phyloP scores from a whole-genome alignment of 1,140 invertebrate genomes.

The Bradynema listronoti region DNA sequence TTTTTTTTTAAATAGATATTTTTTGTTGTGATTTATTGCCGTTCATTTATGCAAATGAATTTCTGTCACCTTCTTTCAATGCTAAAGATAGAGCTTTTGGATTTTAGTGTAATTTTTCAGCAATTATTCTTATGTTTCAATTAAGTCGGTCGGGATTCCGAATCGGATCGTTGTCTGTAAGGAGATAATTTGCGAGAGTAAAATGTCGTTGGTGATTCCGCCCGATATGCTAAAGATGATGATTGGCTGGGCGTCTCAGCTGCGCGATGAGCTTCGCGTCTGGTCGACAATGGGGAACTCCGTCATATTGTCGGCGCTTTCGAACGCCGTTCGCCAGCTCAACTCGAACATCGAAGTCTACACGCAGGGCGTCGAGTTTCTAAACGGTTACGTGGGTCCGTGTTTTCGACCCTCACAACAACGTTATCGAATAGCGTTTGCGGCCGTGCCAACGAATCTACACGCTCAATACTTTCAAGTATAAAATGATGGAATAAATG shows the following conservation, averaged over 20 bases:
- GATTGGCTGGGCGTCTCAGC: constrained; percentile 29
- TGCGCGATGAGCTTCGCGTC: neutral
- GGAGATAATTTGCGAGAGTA: constrained; percentile 46
- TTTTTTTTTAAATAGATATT: neutral
- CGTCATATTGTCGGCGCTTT: constrained; percentile 1
- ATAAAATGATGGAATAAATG: too few relatives aligned
- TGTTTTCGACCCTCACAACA: constrained; percentile 43
- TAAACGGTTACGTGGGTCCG: constrained; percentile 41
- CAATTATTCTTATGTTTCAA: constrained; percentile 13
- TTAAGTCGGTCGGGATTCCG: constrained; percentile 39
- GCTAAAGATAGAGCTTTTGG: neutral
- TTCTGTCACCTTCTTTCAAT: neutral
- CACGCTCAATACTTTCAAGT: constrained; percentile 43
- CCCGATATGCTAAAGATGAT: constrained; percentile 40
- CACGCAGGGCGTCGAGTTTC: constrained; percentile 39
- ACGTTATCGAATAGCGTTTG: constrained; percentile 43
- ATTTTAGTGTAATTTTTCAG: neutral
- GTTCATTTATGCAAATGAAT: neutral
- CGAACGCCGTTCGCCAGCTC: constrained; percentile 38
- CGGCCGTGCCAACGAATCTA: constrained; percentile 44
- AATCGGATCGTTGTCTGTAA: constrained; percentile 37
- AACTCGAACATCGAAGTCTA: constrained; percentile 49
- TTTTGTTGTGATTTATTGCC: neutral
- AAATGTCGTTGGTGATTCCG: constrained; percentile 42
- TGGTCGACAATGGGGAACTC: neutral